phyloP scores from a whole-genome alignment of 2,888 invertebrate genomes.

The Aquatica leii region DNA sequence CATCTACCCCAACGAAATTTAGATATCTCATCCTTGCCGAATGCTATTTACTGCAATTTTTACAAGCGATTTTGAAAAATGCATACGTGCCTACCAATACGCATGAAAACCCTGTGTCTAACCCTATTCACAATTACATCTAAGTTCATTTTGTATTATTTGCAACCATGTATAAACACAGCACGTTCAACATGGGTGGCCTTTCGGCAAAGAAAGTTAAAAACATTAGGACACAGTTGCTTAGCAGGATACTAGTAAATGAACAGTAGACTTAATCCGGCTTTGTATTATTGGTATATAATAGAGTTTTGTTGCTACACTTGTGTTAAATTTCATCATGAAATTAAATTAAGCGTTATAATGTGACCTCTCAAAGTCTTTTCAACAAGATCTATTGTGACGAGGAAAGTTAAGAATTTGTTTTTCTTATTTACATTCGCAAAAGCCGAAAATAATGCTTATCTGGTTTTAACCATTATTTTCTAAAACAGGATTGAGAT shows the following conservation, averaged over 20 bases:
- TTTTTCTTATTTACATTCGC: constrained; percentile 19
- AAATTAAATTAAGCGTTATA: constrained; percentile 49
- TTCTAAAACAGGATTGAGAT: neutral
- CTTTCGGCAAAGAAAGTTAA: constrained; percentile 56
- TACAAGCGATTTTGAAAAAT: too few species aligned
- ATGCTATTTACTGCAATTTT: too few species aligned
- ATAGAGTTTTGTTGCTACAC: constrained; percentile 52
- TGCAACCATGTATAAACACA: constrained; percentile 10
- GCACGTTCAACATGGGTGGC: constrained; percentile 51
- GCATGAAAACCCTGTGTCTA: too few species aligned
- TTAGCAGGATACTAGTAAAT: constrained; percentile 52
- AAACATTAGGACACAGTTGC: constrained; percentile 58
- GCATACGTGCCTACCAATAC: too few species aligned
- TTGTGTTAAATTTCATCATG: constrained; percentile 53
- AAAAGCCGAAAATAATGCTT: constrained; percentile 8
- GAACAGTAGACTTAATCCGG: constrained; percentile 50
- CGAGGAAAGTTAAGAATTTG: constrained; percentile 24
- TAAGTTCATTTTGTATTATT: constrained; percentile 6
- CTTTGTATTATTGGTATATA: constrained; percentile 53
- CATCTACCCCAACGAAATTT: constrained; percentile 16
- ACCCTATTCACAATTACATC: too few species aligned
- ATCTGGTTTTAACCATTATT: constrained; percentile 12
- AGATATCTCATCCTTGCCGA: too few species aligned
- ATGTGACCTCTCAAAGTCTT: constrained; percentile 48
- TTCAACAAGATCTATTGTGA: constrained; percentile 45